These are phyloP conservation scores for Blera fallax DNA, from an alignment of 2,888 invertebrate species.

Conservation along the genomic window DNA sequence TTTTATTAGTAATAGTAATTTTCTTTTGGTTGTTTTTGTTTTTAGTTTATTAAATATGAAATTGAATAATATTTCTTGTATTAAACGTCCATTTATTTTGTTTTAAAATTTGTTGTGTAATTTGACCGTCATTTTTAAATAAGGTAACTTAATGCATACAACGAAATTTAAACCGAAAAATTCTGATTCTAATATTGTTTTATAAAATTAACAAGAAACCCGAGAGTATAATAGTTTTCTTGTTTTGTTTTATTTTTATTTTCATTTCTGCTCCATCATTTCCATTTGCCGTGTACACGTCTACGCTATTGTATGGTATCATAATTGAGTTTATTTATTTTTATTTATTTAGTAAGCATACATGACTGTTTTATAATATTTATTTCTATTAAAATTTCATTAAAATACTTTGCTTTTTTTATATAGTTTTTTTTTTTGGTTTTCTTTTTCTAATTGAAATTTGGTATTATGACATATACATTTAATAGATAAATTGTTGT, in stretches of 20 bases:
- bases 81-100: conserved; percentile 40
- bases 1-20: conserved; percentile 12
- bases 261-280: conserved; percentile 25
- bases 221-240: conserved; percentile 5
- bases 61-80: conserved; percentile 38
- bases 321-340: conserved; percentile 27
- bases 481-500: conserved; percentile 67
- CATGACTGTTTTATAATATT: conserved; percentile 43
- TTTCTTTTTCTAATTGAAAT: conserved; percentile 60
- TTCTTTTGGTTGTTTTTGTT: conserved; percentile 11
- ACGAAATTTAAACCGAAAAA: not conserved
- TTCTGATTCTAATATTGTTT: not conserved
- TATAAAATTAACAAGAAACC: conserved; percentile 46
- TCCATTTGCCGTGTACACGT: conserved; percentile 11
- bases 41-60: conserved; percentile 36
- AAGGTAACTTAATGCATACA: conserved; percentile 3
- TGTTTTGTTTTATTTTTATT: not conserved
- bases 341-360: conserved; percentile 43
- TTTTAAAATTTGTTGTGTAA: conserved; percentile 34
- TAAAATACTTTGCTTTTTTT: conserved; percentile 47
- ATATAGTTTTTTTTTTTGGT: conserved; percentile 15
- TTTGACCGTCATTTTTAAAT: conserved; percentile 23
- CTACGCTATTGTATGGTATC: conserved; percentile 15
- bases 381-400: conserved; percentile 47
- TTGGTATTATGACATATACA: conserved; percentile 70